Evolutionary conservation across 2,113 vertebrate genomes (phyloP), one percentile per base, ranked within the genome.

Genomic region (Phrynocephalus versicolor): DNA sequence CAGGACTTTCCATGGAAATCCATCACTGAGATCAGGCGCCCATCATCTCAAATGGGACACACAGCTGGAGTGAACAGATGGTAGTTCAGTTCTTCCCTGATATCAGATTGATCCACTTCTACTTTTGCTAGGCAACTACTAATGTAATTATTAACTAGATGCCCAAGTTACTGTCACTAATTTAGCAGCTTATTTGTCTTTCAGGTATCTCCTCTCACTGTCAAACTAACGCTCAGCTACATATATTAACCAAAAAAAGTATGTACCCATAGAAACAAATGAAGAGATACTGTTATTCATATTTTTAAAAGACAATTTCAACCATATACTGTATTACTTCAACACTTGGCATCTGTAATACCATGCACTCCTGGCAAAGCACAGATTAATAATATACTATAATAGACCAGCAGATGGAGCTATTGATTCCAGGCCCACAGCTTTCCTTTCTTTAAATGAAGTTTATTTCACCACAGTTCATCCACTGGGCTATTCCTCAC

Each of bases 101-200:
- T 90, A 94, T 92, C 91, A 93, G 91, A 88, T 87, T 90, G 92
- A 93, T 90, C 92, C 91, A 92, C 86, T 94, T 92, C 88, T 90
- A 87, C 87, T 91, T 90, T 78, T 90, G 87, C 5, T 87, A 89
- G 85, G 58, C 55, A 88, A 65, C 1, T 0, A 91, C 91, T 88
- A 93, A 60, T 86, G 83, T 87, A 84, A 93, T 91, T 89, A 89
- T 92, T 93, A 90, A 87, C 3, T 18, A 65, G 55, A 78, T 62
- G 45, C 41, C 25, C 39, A 67, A 67, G n/a, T n/a, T 58, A 33
- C 25, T 65, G 6, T 58, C 69, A 39, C 41, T 69, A n/a, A 23
- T 80, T 93, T 91, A 94, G 88, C 91, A 90, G 92, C 83, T 90
- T 94, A 90, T 89, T 93, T 92, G 92, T 89, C 89, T 82, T 88